phyloP scores from a whole-genome alignment of 2,113 vertebrate species.

The Eira barbara region DNA sequence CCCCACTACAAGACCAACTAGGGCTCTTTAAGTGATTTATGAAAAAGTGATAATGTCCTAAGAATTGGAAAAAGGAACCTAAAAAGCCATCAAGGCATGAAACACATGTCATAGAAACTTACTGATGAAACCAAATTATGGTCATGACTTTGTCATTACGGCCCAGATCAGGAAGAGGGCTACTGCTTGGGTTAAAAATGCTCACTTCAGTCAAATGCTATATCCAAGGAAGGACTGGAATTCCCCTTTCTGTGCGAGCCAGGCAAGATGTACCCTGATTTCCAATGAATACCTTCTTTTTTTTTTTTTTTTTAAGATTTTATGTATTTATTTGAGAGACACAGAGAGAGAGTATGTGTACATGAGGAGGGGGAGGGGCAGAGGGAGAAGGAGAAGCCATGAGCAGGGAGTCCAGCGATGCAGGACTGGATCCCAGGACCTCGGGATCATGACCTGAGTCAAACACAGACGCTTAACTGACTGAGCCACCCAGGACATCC shows the following conservation, averaged over 20 bases:
- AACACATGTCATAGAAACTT: not conserved
- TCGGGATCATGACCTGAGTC: not conserved
- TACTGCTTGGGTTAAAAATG: not conserved
- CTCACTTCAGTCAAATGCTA: not conserved
- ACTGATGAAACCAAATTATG: not conserved
- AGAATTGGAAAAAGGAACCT: not conserved
- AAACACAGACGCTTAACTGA: not conserved
- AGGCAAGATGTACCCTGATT: slow-evolving; percentile 11
- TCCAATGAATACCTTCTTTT: not conserved
- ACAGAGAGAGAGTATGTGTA: not conserved
- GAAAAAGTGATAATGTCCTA: not conserved
- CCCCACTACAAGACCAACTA: not conserved
- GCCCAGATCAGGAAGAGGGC: not conserved
- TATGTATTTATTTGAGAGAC: not conserved
- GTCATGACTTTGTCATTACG: not conserved
- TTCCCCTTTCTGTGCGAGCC: not conserved
- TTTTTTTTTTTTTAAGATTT: not conserved
- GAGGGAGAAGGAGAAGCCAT: not conserved
- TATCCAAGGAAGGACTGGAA: not conserved
- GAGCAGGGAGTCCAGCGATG: not conserved
- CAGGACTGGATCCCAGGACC: not conserved
- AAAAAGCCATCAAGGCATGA: not conserved
- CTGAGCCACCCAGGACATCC: not conserved
- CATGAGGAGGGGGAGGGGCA: not conserved
- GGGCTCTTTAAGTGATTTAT: not conserved